These are phyloP conservation scores for Rhagologus leucostigma DNA, from an alignment of 2,113 vertebrate genomes.

Conservation along the genomic window DNA sequence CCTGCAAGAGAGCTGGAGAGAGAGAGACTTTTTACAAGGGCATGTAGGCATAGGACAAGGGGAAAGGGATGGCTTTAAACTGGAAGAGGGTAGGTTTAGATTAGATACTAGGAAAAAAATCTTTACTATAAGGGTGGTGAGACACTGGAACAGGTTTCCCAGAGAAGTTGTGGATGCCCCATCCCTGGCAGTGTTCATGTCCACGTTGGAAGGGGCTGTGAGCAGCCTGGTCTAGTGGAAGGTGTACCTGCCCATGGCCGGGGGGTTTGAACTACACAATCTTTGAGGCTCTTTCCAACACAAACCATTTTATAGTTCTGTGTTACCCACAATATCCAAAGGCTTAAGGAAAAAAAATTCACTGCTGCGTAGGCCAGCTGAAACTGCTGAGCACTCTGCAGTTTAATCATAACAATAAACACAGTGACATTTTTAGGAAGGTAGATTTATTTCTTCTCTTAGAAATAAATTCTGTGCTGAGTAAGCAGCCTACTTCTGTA, in stretches of 20 bases:
- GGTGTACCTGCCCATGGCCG: not conserved
- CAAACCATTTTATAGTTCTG: not conserved
- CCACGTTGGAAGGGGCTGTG: not conserved
- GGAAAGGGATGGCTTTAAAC: not conserved
- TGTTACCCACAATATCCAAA: not conserved
- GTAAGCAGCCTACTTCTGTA: not conserved
- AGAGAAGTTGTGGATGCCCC: not conserved
- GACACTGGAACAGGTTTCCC: not conserved
- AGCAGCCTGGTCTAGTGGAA: not conserved
- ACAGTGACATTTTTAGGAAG: slow-evolving; percentile 9
- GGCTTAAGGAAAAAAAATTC: not conserved
- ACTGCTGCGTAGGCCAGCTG: not conserved
- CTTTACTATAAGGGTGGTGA: not conserved
- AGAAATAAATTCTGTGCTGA: slow-evolving; percentile 8
- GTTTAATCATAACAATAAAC: slow-evolving; percentile 25
- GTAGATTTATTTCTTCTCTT: slow-evolving; percentile 19
- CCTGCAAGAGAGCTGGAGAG: not conserved
- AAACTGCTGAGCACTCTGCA: slow-evolving; percentile 2
- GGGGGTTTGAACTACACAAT: not conserved
- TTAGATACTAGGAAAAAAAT: not conserved
- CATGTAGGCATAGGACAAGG: not conserved
- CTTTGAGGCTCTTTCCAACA: not conserved
- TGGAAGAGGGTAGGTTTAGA: not conserved
- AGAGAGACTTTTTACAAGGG: not conserved
- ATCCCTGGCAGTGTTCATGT: not conserved